These are phyloP conservation scores for Hyppa rectilinea DNA, from an alignment of 2,888 invertebrate genomes.

Conservation along the genomic window DNA sequence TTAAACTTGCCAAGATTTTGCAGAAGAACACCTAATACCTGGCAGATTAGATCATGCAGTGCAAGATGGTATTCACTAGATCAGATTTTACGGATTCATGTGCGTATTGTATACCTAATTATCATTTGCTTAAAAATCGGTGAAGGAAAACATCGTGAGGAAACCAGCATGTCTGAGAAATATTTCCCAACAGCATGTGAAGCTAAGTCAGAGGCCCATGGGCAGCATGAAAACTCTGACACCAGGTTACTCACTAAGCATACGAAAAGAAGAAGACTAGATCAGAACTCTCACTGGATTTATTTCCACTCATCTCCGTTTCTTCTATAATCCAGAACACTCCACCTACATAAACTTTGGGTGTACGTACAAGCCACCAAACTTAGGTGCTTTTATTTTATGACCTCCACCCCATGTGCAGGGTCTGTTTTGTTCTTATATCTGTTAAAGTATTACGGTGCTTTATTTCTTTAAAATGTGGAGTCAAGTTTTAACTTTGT, in stretches of 20 bases:
- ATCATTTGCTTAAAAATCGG: no score
- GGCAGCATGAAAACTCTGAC: no score
- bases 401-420: slow-evolving; percentile 8
- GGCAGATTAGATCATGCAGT: background rate
- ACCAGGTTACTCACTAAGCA: no score
- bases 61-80: no score
- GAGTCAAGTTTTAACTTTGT: background rate
- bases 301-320: background rate
- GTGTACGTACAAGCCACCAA: slow-evolving; percentile 26
- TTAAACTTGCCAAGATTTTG: background rate
- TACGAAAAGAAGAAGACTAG: no score
- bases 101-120: no score
- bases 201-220: no score
- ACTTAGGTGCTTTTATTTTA: slow-evolving; percentile 43
- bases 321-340: slow-evolving; percentile 3
- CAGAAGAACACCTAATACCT: background rate
- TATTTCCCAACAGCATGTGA: no score
- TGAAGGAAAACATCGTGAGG: no score
- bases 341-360: slow-evolving; percentile 33
- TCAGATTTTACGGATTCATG: no score
- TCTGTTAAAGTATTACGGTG: background rate
- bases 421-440: slow-evolving; percentile 38
- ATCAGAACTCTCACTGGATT: background rate
- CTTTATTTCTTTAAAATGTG: background rate
- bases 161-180: no score